Evolutionary conservation across 1,140 invertebrate species (phyloP), one percentile per base, ranked within the genome.

Genomic region (Drosophila ananassae): DNA sequence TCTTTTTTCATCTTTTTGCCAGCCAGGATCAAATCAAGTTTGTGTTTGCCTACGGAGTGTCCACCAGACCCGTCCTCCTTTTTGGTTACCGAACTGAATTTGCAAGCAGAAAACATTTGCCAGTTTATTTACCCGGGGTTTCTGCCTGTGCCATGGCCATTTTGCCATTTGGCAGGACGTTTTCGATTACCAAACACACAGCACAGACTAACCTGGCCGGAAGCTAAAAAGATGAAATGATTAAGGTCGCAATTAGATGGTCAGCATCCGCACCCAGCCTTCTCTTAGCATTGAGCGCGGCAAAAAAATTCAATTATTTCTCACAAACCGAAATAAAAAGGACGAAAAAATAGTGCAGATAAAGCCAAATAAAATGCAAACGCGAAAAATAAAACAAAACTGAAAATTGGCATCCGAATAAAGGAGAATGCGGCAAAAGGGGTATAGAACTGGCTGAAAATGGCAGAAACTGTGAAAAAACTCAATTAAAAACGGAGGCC

Each of bases 171-270:
- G 41, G 64, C 67, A 71, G 67, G 67, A 57, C 64, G 32, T 55
- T 69, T 69, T 69, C 67, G 67, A 69, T 69, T 69, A 69, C 67
- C 67, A 69, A 39, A 69, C 63, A 69, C 63, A 56, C 63, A 69
- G 24, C 47, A 76, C 68, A 62, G 71, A 62, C 78, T 79, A 79
- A 80, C 77, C 72, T 80, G 77, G 73, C 72, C 78, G 77, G 78
- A 80, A 79, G 72, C 73, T 77, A 73, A 73, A 67, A 61, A 82
- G 74, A 82, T 82, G 69, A 82, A 82, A 82, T 82, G 79, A 82
- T 82, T 82, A 82, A 77, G 71, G 52, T 74, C 71, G 79, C 80
- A 83, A 83, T 83, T 83, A 83, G 78, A 72, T 58, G 66, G 44
- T 52, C 47, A 57, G 72, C 61, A 60, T 53, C 59, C 54, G 44